Evolutionary conservation across 2,113 vertebrate species (phyloP).

Genomic region (Odontesthes bonariensis): DNA sequence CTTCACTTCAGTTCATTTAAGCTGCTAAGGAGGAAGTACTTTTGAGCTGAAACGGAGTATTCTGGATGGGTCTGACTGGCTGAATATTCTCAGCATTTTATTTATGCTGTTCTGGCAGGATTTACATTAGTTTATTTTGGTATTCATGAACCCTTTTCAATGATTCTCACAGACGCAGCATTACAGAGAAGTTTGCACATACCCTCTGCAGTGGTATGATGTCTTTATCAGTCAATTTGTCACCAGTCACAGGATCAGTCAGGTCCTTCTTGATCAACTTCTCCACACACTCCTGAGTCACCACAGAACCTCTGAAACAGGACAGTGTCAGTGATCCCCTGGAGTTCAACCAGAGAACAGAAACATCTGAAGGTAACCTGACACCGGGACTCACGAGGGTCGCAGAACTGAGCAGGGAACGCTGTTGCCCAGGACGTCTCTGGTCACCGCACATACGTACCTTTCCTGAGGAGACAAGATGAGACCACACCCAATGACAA

Average conservation of each 20-base stretch:
- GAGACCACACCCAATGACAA: background rate
- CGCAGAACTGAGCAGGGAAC: constrained; percentile 89
- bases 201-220: constrained; percentile 90
- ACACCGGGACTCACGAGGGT: constrained; percentile 85
- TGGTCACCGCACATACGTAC: constrained; percentile 91
- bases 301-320: constrained; percentile 83
- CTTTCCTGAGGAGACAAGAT: constrained; percentile 78
- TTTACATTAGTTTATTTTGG: too few relatives aligned
- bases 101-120: too few relatives aligned
- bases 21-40: too few relatives aligned
- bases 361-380: too few relatives aligned
- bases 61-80: too few relatives aligned
- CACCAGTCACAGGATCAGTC: constrained; percentile 87
- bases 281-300: constrained; percentile 92
- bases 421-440: constrained; percentile 89
- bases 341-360: too few relatives aligned
- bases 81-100: too few relatives aligned
- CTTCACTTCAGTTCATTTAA: too few relatives aligned
- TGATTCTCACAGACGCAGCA: too few relatives aligned
- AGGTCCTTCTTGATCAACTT: constrained; percentile 91
- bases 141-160: too few relatives aligned
- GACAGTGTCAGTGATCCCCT: too few relatives aligned
- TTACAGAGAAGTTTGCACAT: background rate
- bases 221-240: constrained; percentile 85
- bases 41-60: too few relatives aligned